Evolutionary conservation across 2,113 vertebrate genomes (phyloP).

Genomic region (Anguilla japonica): DNA sequence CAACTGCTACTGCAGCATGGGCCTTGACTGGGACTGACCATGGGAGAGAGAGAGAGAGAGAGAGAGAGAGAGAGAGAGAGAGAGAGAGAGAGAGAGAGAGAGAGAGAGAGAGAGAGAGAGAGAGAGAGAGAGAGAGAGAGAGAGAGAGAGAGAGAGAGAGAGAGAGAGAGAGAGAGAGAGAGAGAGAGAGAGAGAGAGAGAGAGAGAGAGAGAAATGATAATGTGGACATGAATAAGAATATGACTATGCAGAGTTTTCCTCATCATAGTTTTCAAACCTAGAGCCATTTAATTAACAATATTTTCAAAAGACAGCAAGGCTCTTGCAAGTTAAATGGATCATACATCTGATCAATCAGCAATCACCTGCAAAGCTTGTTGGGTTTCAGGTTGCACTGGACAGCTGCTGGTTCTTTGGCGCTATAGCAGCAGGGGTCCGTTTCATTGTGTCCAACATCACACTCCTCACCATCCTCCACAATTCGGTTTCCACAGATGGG

Average conservation of each 20-base stretch:
- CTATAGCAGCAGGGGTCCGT: conserved; percentile 73
- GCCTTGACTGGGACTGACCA: conserved; percentile 75
- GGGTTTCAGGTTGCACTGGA: conserved; percentile 71
- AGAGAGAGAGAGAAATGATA: not conserved
- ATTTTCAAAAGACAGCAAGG: too few species aligned
- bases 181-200: not conserved
- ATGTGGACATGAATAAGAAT: too few species aligned
- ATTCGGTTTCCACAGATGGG: conserved; percentile 82
- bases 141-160: not conserved
- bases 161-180: not conserved
- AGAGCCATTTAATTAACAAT: not conserved
- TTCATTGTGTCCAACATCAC: conserved; percentile 68
- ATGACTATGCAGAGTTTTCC: too few species aligned
- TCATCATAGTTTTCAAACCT: not conserved
- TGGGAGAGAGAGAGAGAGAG: not conserved
- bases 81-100: not conserved
- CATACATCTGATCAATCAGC: not conserved
- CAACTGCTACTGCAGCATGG: conserved; percentile 69
- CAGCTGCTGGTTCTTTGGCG: conserved; percentile 49
- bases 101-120: not conserved
- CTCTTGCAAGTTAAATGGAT: not conserved
- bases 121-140: too few species aligned
- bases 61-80: not conserved
- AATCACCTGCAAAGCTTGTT: conserved; percentile 72
- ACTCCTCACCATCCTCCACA: conserved; percentile 74